A percentile compares a stretch with the other conserved stretches of the same genome.
phyloP scores from a whole-genome alignment of 2,888 invertebrate species.

The Sphaerophoria rueppellii region DNA sequence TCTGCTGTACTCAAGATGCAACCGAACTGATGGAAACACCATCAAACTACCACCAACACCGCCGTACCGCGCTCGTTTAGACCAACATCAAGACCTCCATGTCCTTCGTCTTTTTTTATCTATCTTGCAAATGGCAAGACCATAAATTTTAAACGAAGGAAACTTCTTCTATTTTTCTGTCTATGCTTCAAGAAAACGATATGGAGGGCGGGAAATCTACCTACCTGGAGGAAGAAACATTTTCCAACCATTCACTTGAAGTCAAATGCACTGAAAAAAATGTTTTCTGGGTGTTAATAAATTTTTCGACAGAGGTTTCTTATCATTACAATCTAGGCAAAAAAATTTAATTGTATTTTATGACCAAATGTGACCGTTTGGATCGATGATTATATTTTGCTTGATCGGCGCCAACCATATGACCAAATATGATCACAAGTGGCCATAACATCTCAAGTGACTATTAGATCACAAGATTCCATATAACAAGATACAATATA shows the following conservation, averaged over 20 bases:
- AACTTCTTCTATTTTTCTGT: conserved; percentile 37
- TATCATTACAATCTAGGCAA: too few species aligned
- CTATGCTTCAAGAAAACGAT: background rate
- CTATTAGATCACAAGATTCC: too few species aligned
- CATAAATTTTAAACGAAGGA: conserved; percentile 70
- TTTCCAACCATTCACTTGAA: conserved; percentile 36
- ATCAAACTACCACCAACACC: conserved; percentile 23
- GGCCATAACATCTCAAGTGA: too few species aligned
- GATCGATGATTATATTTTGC: too few species aligned
- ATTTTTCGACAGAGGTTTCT: background rate
- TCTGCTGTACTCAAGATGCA: conserved; percentile 20
- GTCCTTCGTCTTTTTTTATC: conserved; percentile 38
- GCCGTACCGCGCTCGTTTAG: conserved; percentile 10
- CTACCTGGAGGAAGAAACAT: conserved; percentile 39
- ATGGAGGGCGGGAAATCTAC: background rate
- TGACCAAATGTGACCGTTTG: too few species aligned
- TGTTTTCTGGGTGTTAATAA: too few species aligned
- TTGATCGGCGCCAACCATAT: too few species aligned
- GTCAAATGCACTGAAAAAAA: conserved; percentile 3
- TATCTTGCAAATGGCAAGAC: conserved; percentile 68
- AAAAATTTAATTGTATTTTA: too few species aligned
- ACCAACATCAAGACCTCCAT: conserved; percentile 48
- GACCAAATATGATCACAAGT: too few species aligned
- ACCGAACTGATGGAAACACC: conserved; percentile 44
- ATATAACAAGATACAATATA: too few species aligned